Evolutionary conservation across 1,140 invertebrate genomes (phyloP).

Genomic region (Diorhabda sublineata): DNA sequence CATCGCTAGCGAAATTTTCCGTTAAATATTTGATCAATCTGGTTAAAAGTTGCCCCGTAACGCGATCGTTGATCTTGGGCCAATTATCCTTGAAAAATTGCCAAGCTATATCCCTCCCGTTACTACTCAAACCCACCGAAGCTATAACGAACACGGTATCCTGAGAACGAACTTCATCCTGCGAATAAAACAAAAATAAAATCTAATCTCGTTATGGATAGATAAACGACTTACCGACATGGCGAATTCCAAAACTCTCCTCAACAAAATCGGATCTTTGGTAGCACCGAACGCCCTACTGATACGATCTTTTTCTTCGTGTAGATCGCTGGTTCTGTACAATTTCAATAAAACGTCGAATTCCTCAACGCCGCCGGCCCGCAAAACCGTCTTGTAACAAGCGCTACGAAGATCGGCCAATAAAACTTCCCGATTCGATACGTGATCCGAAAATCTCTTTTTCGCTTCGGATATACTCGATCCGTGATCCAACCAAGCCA

Average conservation of each 20-base stretch:
- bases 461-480: slow-evolving; percentile 72
- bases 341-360: slow-evolving; percentile 78
- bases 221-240: slow-evolving; percentile 65
- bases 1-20: slow-evolving; percentile 83
- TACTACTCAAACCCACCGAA: slow-evolving; percentile 70
- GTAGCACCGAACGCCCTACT: slow-evolving; percentile 74
- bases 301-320: slow-evolving; percentile 91
- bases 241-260: slow-evolving; percentile 81
- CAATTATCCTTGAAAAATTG: slow-evolving; percentile 87
- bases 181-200: slow-evolving; percentile 23
- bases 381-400: slow-evolving; percentile 81
- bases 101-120: slow-evolving; percentile 84
- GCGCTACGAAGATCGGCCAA: slow-evolving; percentile 84
- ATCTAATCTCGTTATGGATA: too few species aligned
- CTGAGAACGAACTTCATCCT: slow-evolving; percentile 87
- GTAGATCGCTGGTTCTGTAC: slow-evolving; percentile 79
- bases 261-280: slow-evolving; percentile 64
- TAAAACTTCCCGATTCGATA: slow-evolving; percentile 57
- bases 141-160: slow-evolving; percentile 87
- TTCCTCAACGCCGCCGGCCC: slow-evolving; percentile 62
- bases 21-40: slow-evolving; percentile 81
- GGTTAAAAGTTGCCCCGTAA: slow-evolving; percentile 74
- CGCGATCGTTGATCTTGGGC: slow-evolving; percentile 67
- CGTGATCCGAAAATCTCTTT: slow-evolving; percentile 67
- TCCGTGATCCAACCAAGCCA: slow-evolving; percentile 77